These are phyloP conservation scores for Cynaeus angustus DNA, from an alignment of 2,888 invertebrate species.

Conservation along the genomic window DNA sequence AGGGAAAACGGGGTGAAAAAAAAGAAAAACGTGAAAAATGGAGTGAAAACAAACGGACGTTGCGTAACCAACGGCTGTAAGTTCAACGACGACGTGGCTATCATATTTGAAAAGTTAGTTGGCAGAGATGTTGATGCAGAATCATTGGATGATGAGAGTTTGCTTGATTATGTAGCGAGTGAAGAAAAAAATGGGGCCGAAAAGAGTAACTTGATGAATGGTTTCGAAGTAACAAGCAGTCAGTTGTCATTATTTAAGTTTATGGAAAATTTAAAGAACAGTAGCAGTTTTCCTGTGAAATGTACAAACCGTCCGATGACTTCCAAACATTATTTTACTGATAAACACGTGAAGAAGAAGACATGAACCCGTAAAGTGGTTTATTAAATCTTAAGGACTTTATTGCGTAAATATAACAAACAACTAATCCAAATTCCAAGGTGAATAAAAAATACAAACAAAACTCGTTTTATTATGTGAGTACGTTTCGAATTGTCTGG, in stretches of 20 bases:
- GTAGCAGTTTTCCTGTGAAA: constrained; percentile 29
- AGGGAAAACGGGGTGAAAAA: constrained; percentile 45
- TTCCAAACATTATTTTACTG: constrained; percentile 51
- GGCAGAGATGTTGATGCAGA: constrained; percentile 55
- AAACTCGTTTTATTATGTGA: neutral
- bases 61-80: no score
- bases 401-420: constrained; percentile 41
- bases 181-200: constrained; percentile 12
- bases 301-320: constrained; percentile 43
- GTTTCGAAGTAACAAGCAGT: constrained; percentile 58
- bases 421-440: constrained; percentile 37
- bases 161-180: constrained; percentile 53
- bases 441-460: constrained; percentile 31
- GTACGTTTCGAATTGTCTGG: constrained; percentile 24
- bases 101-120: constrained; percentile 64
- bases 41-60: constrained; percentile 40
- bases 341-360: constrained; percentile 51
- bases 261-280: constrained; percentile 62
- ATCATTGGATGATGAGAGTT: constrained; percentile 54
- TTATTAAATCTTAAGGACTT: constrained; percentile 29
- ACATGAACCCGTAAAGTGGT: constrained; percentile 25
- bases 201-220: constrained; percentile 37
- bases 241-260: constrained; percentile 65
- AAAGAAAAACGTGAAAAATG: constrained; percentile 49
- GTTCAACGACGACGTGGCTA: constrained; percentile 57